Percentiles rank a stretch among this genome's conserved stretches.
Evolutionary conservation across 2,888 invertebrate genomes (phyloP).

Genomic region (Stenotaenia linearis): DNA sequence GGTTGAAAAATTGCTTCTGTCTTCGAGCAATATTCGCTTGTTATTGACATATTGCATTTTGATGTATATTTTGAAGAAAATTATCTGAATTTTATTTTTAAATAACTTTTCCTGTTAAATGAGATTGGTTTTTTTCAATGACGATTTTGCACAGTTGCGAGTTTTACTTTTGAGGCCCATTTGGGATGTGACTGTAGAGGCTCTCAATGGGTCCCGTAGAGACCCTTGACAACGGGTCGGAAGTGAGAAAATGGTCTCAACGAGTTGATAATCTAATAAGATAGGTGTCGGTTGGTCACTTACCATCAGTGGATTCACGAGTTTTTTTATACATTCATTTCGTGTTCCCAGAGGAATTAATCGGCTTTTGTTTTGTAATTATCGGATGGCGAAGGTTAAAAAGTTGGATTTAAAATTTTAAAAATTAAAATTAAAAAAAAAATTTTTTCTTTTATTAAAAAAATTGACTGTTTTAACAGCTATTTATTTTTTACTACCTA

Average conservation of each 20-base stretch:
- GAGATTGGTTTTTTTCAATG: background rate
- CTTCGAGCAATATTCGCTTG: too few relatives aligned
- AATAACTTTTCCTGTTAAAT: background rate
- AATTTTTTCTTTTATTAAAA: too few relatives aligned
- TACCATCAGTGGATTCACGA: background rate
- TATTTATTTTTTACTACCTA: background rate
- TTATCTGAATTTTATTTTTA: too few relatives aligned
- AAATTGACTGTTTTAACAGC: too few relatives aligned
- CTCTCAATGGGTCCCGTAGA: background rate
- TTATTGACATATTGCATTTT: too few relatives aligned
- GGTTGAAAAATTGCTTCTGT: too few relatives aligned
- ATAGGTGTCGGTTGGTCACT: slow-evolving; percentile 5
- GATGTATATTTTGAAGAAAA: too few relatives aligned
- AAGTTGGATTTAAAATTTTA: background rate
- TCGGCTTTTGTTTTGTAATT: background rate
- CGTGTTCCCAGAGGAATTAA: background rate
- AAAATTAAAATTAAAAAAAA: background rate
- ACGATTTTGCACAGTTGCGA: background rate
- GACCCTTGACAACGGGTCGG: background rate
- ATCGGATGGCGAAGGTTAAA: background rate
- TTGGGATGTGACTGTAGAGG: background rate
- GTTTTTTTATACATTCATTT: background rate
- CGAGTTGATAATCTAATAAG: slow-evolving; percentile 17
- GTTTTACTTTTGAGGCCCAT: background rate
- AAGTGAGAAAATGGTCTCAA: background rate